Conservation (phyloP, 2,888 invertebrate species). For the Cosmopolites sordidus region DNA sequence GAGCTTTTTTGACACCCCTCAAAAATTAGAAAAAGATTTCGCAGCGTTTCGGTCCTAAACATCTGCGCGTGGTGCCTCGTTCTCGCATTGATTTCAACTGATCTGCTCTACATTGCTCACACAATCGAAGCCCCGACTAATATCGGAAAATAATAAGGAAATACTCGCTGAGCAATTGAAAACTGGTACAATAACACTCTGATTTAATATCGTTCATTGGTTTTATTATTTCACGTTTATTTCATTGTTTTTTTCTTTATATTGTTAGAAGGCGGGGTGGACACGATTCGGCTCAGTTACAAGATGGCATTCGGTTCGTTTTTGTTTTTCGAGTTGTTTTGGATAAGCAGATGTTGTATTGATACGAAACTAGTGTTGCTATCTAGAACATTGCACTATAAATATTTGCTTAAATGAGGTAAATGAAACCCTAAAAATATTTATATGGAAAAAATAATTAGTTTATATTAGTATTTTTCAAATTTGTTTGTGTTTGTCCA, state of each 20-base stretch:
- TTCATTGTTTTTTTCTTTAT: constrained; percentile 13
- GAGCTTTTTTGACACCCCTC: constrained; percentile 26
- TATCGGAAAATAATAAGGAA: too few relatives aligned
- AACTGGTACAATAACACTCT: constrained; percentile 16
- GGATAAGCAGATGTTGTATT: background rate
- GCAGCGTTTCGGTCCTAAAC: constrained; percentile 15
- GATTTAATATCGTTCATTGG: constrained; percentile 20
- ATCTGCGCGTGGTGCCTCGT: constrained; percentile 19
- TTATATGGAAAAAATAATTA: too few relatives aligned
- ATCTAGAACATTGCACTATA: too few relatives aligned
- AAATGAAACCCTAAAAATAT: too few relatives aligned
- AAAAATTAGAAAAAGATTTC: constrained; percentile 27
- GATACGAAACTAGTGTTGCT: too few relatives aligned
- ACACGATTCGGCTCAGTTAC: constrained; percentile 21
- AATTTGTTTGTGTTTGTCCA: too few relatives aligned
- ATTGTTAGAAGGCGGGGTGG: constrained; percentile 8
- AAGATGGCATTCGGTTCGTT: constrained; percentile 2
- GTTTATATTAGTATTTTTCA: too few relatives aligned
- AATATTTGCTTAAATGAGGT: too few relatives aligned
- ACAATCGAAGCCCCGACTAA: too few relatives aligned
- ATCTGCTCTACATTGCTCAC: constrained; percentile 4
- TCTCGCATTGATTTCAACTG: constrained; percentile 7
- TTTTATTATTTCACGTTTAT: constrained; percentile 19
- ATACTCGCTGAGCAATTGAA: too few relatives aligned
- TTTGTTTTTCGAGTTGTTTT: background rate